Percentiles rank a stretch among this genome's conserved stretches.
Conservation (phyloP, 2,888 invertebrate genomes). For the Lepetodrilus schrolli region DNA sequence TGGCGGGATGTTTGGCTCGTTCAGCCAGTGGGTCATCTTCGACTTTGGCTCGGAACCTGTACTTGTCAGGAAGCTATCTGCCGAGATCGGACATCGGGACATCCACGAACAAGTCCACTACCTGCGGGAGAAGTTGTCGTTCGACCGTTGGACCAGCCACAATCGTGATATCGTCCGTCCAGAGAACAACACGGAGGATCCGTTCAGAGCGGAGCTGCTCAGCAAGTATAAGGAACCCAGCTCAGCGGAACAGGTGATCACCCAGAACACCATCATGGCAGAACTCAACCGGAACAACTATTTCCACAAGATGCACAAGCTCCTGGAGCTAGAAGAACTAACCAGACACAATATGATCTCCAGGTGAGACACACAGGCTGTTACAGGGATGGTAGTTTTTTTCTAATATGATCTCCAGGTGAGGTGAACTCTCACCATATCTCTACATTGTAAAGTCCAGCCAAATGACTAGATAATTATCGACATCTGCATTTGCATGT, state of each 20-base stretch:
- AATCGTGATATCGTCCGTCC: slow-evolving; percentile 64
- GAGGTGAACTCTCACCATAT: no score
- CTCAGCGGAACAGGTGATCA: slow-evolving; percentile 62
- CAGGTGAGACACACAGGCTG: slow-evolving; percentile 57
- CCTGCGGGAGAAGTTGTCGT: slow-evolving; percentile 62
- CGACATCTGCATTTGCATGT: neutral
- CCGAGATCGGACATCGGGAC: slow-evolving; percentile 64
- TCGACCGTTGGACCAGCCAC: slow-evolving; percentile 70
- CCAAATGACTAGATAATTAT: no score
- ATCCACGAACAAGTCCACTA: slow-evolving; percentile 58
- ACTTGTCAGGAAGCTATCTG: slow-evolving; percentile 63
- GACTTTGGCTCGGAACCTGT: slow-evolving; percentile 70
- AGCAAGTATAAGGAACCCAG: slow-evolving; percentile 64
- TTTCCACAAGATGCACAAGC: slow-evolving; percentile 70
- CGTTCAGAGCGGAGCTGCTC: slow-evolving; percentile 43
- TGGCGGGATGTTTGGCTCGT: slow-evolving; percentile 70
- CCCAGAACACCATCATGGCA: slow-evolving; percentile 59
- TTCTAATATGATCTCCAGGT: no score
- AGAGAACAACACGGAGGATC: slow-evolving; percentile 35
- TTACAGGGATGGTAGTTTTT: no score
- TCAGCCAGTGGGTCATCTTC: slow-evolving; percentile 71
- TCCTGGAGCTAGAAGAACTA: slow-evolving; percentile 71
- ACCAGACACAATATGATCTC: slow-evolving; percentile 67
- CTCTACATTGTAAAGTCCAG: no score
- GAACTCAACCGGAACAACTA: slow-evolving; percentile 72